These are phyloP conservation scores for Cartodere bifasciata DNA, from an alignment of 2,888 invertebrate species.

Conservation along the genomic window DNA sequence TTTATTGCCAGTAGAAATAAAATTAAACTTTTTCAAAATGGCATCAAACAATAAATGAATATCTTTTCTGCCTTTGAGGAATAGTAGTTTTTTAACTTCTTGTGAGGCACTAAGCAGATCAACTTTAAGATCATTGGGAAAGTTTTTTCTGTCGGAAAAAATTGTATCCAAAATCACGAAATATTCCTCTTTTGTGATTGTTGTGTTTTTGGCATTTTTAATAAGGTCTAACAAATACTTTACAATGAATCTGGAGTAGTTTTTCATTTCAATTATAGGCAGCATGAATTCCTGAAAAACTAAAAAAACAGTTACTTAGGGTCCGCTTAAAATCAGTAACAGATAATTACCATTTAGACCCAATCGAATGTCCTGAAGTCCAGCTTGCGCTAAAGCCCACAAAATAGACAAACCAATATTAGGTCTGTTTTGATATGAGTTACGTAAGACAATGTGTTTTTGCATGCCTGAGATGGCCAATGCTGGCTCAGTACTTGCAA, in stretches of 20 bases:
- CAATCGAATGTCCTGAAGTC: conserved; percentile 46
- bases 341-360: conserved; percentile 49
- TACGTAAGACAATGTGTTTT: conserved; percentile 50
- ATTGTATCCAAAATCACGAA: conserved; percentile 47
- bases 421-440: conserved; percentile 66
- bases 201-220: conserved; percentile 16
- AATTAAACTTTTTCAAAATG: conserved; percentile 48
- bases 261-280: conserved; percentile 57
- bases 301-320: conserved; percentile 27
- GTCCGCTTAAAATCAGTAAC: conserved; percentile 1
- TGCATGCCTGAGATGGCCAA: conserved; percentile 47
- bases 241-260: conserved; percentile 51
- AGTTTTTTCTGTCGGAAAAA: conserved; percentile 42
- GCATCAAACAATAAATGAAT: conserved; percentile 44
- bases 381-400: conserved; percentile 68
- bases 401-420: conserved; percentile 58
- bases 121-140: conserved; percentile 42
- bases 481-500: conserved; percentile 52
- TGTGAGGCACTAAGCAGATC: conserved; percentile 40
- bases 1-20: conserved; percentile 40
- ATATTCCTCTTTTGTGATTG: conserved; percentile 38
- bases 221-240: conserved; percentile 45
- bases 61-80: conserved; percentile 30
- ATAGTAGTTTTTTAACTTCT: conserved; percentile 22
- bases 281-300: conserved; percentile 66